Percentiles rank a stretch among this genome's conserved stretches.
phyloP scores from a whole-genome alignment of 2,888 invertebrate genomes.

The Anorthoa munda region DNA sequence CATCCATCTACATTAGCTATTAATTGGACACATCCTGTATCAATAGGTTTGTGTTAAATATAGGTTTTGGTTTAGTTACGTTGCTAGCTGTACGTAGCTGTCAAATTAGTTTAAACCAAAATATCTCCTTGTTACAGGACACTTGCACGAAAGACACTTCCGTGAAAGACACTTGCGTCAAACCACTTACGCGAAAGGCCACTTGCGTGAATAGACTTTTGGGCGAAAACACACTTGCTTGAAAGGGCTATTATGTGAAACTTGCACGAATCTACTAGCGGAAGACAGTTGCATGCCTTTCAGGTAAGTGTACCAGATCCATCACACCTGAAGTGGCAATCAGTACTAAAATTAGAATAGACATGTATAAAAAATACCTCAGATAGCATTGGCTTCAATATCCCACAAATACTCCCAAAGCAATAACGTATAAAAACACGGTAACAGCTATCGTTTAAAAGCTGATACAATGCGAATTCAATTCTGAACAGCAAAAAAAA shows the following conservation, averaged over 20 bases:
- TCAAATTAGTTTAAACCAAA: not conserved
- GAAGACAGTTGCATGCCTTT: too few species aligned
- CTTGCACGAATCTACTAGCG: too few species aligned
- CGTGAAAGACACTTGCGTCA: too few species aligned
- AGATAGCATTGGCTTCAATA: not conserved
- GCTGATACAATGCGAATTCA: conserved; percentile 20
- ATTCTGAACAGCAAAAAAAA: conserved; percentile 20
- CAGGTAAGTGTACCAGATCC: too few species aligned
- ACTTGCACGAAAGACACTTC: too few species aligned
- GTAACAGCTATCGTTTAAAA: conserved; percentile 8
- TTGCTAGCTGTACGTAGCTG: not conserved
- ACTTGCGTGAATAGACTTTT: too few species aligned
- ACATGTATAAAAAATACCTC: not conserved
- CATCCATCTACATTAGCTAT: conserved; percentile 59
- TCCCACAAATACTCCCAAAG: not conserved
- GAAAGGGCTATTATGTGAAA: too few species aligned
- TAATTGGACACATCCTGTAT: conserved; percentile 52
- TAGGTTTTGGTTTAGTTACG: not conserved
- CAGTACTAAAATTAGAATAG: too few species aligned
- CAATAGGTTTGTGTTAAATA: conserved; percentile 18
- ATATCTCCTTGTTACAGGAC: too few species aligned
- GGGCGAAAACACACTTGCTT: too few species aligned
- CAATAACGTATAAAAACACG: conserved; percentile 1
- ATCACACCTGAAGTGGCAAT: too few species aligned
- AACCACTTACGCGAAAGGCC: too few species aligned